These are phyloP conservation scores for Sterrhoptilus dennistouni DNA, from an alignment of 2,113 vertebrate species.

Conservation along the genomic window DNA sequence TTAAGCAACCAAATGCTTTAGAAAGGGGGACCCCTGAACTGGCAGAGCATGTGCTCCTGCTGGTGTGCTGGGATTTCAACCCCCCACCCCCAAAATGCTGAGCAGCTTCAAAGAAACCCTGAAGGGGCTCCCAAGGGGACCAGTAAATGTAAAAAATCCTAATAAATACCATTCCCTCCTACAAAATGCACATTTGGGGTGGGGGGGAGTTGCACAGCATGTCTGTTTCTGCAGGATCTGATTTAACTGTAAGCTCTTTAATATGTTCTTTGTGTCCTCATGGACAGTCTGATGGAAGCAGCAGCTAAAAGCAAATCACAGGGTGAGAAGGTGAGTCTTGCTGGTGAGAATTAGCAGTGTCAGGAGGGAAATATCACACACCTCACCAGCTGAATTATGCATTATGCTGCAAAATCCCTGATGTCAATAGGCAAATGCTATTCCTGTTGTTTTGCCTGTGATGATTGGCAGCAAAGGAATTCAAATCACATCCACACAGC, in stretches of 20 bases:
- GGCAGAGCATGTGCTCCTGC: background rate
- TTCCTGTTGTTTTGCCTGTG: constrained; percentile 17
- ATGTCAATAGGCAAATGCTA: background rate
- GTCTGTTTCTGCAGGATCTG: background rate
- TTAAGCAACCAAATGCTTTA: background rate
- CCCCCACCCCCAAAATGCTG: background rate
- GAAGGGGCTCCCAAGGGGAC: background rate
- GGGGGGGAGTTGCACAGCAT: background rate
- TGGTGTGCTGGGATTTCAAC: background rate
- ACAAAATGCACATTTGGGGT: background rate
- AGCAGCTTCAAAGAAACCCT: background rate
- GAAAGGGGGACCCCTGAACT: background rate
- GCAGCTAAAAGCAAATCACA: background rate
- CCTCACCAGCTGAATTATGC: constrained; percentile 4
- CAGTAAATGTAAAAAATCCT: background rate
- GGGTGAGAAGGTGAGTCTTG: constrained; percentile 2
- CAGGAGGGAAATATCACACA: constrained; percentile 30
- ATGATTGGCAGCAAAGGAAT: constrained; percentile 56
- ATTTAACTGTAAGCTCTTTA: background rate
- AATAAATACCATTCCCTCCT: background rate
- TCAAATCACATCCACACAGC: constrained; percentile 39
- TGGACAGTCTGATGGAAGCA: background rate
- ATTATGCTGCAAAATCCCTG: constrained; percentile 25
- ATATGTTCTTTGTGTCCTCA: background rate
- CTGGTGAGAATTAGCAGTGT: constrained; percentile 7